Evolutionary conservation across 2,113 vertebrate genomes (phyloP).

Genomic region (Sinocyclocheilus rhinocerous): DNA sequence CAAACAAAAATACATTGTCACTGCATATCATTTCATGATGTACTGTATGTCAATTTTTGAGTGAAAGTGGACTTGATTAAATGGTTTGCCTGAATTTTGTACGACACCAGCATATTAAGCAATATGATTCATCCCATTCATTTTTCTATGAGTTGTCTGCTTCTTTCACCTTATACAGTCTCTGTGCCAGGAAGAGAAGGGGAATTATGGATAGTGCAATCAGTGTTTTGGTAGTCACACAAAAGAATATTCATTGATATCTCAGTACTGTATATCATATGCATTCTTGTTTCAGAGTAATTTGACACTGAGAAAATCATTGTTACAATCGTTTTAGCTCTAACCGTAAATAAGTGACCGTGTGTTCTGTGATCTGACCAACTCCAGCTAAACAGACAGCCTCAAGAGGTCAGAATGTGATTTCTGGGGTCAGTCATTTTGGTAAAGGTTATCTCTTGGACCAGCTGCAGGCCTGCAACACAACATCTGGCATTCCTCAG

Average conservation of each 20-base stretch:
- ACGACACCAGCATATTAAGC: neutral
- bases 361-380: neutral
- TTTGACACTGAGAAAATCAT: neutral
- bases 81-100: neutral
- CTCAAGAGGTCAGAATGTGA: slow-evolving; percentile 29
- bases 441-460: slow-evolving; percentile 51
- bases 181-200: neutral
- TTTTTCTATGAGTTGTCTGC: neutral
- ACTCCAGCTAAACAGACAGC: neutral
- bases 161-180: neutral
- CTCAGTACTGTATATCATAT: neutral
- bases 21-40: no score
- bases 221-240: neutral
- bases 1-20: no score
- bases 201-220: neutral
- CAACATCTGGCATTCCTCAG: slow-evolving; percentile 59
- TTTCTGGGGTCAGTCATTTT: slow-evolving; percentile 49
- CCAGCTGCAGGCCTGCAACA: slow-evolving; percentile 51
- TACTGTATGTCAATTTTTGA: no score
- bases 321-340: neutral
- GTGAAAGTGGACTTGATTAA: neutral
- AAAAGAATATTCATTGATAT: neutral
- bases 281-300: neutral
- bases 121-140: neutral
- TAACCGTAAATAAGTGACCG: neutral